These are phyloP conservation scores for Sebastes kiyomatsui DNA, from an alignment of 2,797 vertebrate species.

Conservation along the genomic window DNA sequence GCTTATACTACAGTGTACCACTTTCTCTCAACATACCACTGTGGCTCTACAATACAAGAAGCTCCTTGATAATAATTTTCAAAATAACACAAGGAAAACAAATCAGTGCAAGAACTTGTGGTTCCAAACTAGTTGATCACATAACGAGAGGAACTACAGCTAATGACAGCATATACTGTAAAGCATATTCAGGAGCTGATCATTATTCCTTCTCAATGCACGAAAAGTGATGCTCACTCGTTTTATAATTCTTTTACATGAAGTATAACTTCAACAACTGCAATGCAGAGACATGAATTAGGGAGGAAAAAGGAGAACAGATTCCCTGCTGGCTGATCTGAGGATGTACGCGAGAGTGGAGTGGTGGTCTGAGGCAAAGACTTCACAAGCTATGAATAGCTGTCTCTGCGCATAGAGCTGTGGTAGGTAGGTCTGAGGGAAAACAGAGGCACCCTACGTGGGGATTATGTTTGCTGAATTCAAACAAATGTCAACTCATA, in stretches of 20 bases:
- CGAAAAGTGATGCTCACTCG: neutral
- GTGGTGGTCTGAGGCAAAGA: conserved; percentile 33
- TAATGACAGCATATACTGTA: neutral
- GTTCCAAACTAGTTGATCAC: neutral
- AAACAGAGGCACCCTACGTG: conserved; percentile 6
- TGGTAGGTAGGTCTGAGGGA: conserved; percentile 35
- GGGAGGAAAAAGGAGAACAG: conserved; percentile 7
- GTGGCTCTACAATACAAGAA: neutral
- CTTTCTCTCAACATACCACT: no score
- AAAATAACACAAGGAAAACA: neutral
- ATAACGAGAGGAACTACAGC: neutral
- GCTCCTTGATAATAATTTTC: neutral
- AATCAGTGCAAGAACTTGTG: neutral
- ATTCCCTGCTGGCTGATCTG: conserved; percentile 36
- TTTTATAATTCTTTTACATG: conserved; percentile 11
- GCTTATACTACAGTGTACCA: no score
- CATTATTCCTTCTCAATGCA: neutral
- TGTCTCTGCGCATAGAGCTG: conserved; percentile 22
- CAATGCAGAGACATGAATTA: conserved; percentile 1
- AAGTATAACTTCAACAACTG: conserved; percentile 9
- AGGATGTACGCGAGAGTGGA: neutral
- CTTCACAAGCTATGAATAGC: conserved; percentile 38
- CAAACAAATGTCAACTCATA: conserved; percentile 46
- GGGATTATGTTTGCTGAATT: conserved; percentile 54
- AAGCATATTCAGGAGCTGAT: neutral